These are phyloP conservation scores for Apamea monoglypha DNA, from an alignment of 2,888 invertebrate species.

Conservation along the genomic window DNA sequence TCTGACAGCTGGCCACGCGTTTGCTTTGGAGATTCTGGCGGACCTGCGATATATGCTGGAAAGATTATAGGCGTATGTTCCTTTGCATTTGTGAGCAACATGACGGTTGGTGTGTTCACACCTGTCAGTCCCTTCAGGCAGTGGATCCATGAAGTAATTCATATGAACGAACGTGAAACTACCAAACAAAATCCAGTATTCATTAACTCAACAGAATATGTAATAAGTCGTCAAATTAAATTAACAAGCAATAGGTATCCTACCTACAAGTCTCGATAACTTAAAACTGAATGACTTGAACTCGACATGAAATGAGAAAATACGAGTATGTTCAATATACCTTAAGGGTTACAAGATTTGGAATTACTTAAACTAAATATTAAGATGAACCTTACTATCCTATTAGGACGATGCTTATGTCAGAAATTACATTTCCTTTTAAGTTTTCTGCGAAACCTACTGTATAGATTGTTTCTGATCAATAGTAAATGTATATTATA, in stretches of 20 bases:
- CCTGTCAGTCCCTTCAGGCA: neutral
- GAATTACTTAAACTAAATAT: neutral
- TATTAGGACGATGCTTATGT: too few species aligned
- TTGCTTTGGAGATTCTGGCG: slow-evolving; percentile 14
- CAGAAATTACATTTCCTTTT: too few species aligned
- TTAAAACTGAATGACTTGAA: neutral
- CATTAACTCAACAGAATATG: neutral
- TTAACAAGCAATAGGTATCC: neutral
- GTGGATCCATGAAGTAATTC: neutral
- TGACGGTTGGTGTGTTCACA: neutral
- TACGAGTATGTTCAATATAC: too few species aligned
- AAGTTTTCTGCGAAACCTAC: too few species aligned
- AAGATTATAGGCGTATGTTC: neutral
- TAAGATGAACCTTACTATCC: too few species aligned
- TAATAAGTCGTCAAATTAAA: neutral
- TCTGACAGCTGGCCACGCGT: neutral
- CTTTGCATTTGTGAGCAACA: neutral
- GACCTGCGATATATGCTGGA: neutral
- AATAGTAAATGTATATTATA: too few species aligned
- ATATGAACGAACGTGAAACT: neutral
- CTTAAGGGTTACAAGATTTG: neutral
- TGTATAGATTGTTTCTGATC: too few species aligned
- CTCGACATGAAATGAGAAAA: neutral
- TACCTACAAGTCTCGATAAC: neutral
- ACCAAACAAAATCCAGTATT: neutral